Evolutionary conservation across 2,888 invertebrate species (phyloP), one percentile per base, ranked within the genome.

Genomic region (Cosmia pyralina): DNA sequence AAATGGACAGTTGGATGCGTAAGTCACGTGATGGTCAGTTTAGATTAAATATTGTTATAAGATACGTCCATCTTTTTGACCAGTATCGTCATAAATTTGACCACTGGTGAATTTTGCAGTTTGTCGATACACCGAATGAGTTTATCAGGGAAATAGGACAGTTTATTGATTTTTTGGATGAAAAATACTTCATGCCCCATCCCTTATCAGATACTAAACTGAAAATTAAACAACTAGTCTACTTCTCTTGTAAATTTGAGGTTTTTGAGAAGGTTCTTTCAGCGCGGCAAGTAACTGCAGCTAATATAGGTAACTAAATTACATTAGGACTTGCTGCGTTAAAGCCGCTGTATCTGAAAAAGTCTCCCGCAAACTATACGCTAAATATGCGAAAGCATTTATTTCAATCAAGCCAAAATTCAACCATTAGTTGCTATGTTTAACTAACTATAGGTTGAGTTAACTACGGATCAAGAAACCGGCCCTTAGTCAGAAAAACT

Each of bases 11-110:
- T 57, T 58, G 70, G 79, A 76, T 76, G 63, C 62, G 71, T 82
- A 85, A 80, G 83, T 77, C 79, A 82, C 79, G 62, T 77, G 85
- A 85, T 85, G 79, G 79, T 83, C 79, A 82, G n/a, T 70, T 63
- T 57, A 77, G 85, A 85, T 85, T 69, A 79, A 52, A 69, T 75
- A 28, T 28, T 85, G 79, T 81, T 81, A 82, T 75, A 65, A 72
- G 74, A 78, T 82, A 71, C 55, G 82, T 77, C 65, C 63, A 48
- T 82, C 66, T 65, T 59, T 72, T 77, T 67, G 58, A 59, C 62
- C 19, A 44, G 59, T 44, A 50, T 66, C 64, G 22, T 75, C 81
- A 57, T 46, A 72, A 69, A 69, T 58, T 62, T 69, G 50, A 76
- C 77, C 73, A 72, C 73, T 55, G 72, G 44, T 55, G 58, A 28